Conservation (phyloP, 2,888 invertebrate genomes). For the Leptinotarsa rubiginosa region DNA sequence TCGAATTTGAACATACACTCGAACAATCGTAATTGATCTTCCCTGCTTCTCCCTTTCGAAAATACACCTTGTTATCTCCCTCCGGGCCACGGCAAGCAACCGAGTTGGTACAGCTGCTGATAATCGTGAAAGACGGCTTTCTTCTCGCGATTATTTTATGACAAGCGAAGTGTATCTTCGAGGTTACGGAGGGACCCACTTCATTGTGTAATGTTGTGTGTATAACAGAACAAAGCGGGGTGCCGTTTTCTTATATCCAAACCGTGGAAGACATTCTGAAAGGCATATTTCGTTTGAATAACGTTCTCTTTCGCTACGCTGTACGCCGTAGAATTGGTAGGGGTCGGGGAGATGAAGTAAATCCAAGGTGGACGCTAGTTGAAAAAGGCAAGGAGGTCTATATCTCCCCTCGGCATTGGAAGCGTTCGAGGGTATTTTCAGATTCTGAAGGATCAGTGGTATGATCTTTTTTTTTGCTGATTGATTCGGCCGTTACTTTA, state of each 20-base stretch:
- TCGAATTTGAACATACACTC: not conserved
- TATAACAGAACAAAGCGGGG: not conserved
- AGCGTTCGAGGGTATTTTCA: too few relatives aligned
- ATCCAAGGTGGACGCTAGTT: not conserved
- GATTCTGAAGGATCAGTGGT: too few relatives aligned
- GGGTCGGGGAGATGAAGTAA: not conserved
- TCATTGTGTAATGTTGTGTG: slow-evolving; percentile 7
- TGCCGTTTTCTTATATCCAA: slow-evolving; percentile 1
- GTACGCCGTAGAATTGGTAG: not conserved
- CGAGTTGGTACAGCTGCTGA: slow-evolving; percentile 22
- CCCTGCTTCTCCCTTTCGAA: not conserved
- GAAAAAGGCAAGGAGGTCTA: too few relatives aligned
- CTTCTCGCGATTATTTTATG: slow-evolving; percentile 18
- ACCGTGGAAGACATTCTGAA: not conserved
- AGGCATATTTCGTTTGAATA: not conserved
- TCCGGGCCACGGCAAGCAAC: not conserved
- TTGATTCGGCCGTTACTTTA: too few relatives aligned
- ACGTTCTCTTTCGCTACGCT: not conserved
- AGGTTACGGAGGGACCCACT: slow-evolving; percentile 17
- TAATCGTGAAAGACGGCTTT: slow-evolving; percentile 17
- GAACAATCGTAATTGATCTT: not conserved
- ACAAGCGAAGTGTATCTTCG: slow-evolving; percentile 19
- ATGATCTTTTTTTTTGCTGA: too few relatives aligned
- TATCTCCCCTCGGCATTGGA: too few relatives aligned
- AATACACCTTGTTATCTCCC: slow-evolving; percentile 5